A percentile compares a stretch with the other conserved stretches of the same genome.
phyloP scores from a whole-genome alignment of 2,888 invertebrate genomes.

The Limnephilus lunatus region DNA sequence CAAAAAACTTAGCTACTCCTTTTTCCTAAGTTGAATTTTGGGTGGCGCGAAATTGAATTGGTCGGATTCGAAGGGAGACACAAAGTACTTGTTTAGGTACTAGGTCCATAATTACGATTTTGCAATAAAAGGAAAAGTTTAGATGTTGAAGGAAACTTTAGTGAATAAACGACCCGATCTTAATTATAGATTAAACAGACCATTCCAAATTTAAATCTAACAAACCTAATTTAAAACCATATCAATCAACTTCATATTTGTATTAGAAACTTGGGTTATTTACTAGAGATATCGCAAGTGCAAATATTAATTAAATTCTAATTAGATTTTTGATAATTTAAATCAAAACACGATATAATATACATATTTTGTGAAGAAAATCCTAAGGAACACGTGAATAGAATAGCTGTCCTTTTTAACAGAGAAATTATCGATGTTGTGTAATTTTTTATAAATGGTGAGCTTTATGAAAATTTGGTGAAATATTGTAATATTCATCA shows the following conservation, averaged over 20 bases:
- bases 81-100: not conserved
- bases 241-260: conserved; percentile 43
- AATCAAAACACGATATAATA: not conserved
- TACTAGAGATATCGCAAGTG: not conserved
- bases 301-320: not conserved
- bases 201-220: conserved; percentile 29
- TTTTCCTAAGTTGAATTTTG: not conserved
- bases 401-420: not conserved
- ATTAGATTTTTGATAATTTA: not conserved
- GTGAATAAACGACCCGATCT: conserved; percentile 43
- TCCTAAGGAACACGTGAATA: not conserved
- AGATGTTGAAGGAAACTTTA: conserved; percentile 9
- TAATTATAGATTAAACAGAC: conserved; percentile 35
- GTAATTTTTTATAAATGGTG: not conserved
- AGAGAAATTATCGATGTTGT: not conserved
- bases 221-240: conserved; percentile 14
- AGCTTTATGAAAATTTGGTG: not conserved
- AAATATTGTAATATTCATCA: not conserved
- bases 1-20: not conserved
- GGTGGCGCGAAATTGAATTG: not conserved
- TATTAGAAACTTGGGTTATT: conserved; percentile 20
- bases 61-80: not conserved
- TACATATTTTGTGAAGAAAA: not conserved
- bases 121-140: conserved; percentile 27
- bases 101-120: not conserved